A percentile compares a stretch with the other conserved stretches of the same genome.
Conservation (phyloP, 1,140 invertebrate species). For the Potamilus streckersoni region DNA sequence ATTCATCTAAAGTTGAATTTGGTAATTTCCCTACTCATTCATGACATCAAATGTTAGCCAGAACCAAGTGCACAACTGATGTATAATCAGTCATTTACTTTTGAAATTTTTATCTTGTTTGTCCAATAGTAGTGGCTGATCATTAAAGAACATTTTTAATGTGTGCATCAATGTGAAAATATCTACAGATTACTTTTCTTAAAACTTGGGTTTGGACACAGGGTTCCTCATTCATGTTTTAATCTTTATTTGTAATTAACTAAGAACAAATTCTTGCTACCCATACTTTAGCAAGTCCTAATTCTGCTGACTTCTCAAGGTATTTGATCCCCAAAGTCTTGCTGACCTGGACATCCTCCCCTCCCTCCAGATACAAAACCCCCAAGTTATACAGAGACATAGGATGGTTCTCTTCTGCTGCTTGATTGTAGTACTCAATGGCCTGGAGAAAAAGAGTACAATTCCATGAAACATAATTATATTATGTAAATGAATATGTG, state of each 20-base stretch:
- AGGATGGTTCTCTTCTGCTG: slow-evolving; percentile 52
- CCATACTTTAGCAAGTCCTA: slow-evolving; percentile 53
- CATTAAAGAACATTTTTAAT: too few relatives aligned
- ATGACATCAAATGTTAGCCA: too few relatives aligned
- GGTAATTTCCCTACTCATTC: too few relatives aligned
- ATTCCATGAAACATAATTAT: neutral
- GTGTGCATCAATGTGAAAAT: too few relatives aligned
- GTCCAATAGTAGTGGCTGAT: too few relatives aligned
- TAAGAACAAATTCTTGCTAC: neutral
- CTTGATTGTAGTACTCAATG: slow-evolving; percentile 50
- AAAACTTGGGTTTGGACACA: neutral
- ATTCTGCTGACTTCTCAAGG: slow-evolving; percentile 52
- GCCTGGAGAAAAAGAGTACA: slow-evolving; percentile 38
- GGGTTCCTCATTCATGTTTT: neutral
- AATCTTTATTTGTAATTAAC: neutral
- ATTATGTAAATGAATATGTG: neutral
- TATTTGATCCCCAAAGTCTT: slow-evolving; percentile 39
- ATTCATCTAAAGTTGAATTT: too few relatives aligned
- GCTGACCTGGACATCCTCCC: slow-evolving; percentile 42
- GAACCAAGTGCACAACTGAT: too few relatives aligned
- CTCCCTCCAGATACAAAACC: slow-evolving; percentile 53
- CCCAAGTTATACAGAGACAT: slow-evolving; percentile 60
- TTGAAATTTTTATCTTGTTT: too few relatives aligned
- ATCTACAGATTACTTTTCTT: neutral
- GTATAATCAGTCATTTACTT: too few relatives aligned